These are phyloP conservation scores for Phalera bucephala DNA, from an alignment of 2,888 invertebrate genomes.

Conservation along the genomic window DNA sequence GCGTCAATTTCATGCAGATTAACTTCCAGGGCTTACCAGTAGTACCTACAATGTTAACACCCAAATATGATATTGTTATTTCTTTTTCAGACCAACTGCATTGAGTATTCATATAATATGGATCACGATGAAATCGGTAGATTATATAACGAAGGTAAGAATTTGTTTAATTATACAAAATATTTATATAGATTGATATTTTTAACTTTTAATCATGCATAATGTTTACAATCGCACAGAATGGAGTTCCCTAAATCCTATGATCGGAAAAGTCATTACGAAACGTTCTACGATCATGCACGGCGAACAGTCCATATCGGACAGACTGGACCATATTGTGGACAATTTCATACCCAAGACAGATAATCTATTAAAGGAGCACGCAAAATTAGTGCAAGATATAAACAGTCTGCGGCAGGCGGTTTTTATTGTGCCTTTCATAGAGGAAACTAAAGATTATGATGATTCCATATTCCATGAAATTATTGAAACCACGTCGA, in stretches of 20 bases:
- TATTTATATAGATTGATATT: neutral
- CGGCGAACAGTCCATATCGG: slow-evolving; percentile 11
- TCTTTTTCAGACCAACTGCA: slow-evolving; percentile 61
- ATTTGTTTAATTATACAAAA: neutral
- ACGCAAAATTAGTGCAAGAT: slow-evolving; percentile 74
- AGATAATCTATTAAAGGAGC: slow-evolving; percentile 52
- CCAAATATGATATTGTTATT: too few relatives aligned
- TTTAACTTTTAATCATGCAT: neutral
- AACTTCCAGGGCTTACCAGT: too few relatives aligned
- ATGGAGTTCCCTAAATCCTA: slow-evolving; percentile 31
- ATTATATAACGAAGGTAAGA: slow-evolving; percentile 47
- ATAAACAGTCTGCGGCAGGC: slow-evolving; percentile 69
- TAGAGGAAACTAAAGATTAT: slow-evolving; percentile 61
- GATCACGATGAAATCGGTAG: slow-evolving; percentile 36
- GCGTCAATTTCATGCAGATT: too few relatives aligned
- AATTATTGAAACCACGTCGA: slow-evolving; percentile 61
- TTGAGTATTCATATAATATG: slow-evolving; percentile 46
- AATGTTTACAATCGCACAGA: slow-evolving; percentile 21
- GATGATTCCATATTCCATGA: slow-evolving; percentile 72
- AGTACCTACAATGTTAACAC: too few relatives aligned
- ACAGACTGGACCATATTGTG: slow-evolving; percentile 17
- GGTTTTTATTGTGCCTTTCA: slow-evolving; percentile 57
- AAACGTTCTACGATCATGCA: slow-evolving; percentile 23
- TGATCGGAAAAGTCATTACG: slow-evolving; percentile 16
- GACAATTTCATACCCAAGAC: slow-evolving; percentile 27